Conservation (phyloP, 2,888 invertebrate species). For the Eudemis profundana region DNA sequence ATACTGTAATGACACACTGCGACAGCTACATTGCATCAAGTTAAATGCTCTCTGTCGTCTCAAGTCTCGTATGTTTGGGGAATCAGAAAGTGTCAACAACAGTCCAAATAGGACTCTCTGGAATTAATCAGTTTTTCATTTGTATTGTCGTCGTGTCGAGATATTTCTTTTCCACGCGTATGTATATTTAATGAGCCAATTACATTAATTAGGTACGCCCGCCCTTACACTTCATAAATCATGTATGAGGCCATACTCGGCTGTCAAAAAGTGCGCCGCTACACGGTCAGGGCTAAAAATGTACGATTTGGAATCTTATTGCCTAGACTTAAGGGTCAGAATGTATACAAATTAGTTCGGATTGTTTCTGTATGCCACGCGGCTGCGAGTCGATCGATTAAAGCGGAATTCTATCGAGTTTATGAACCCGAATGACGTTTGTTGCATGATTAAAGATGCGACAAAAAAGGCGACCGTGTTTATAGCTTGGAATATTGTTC, state of each 20-base stretch:
- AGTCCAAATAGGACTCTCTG: background rate
- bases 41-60: too few relatives aligned
- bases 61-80: too few relatives aligned
- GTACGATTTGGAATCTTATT: background rate
- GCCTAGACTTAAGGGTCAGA: background rate
- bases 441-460: too few relatives aligned
- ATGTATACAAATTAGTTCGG: background rate
- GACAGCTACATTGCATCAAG: too few relatives aligned
- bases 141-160: background rate
- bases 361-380: too few relatives aligned
- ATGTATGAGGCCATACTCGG: constrained; percentile 19
- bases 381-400: background rate
- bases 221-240: constrained; percentile 14
- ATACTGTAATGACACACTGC: too few relatives aligned
- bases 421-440: background rate
- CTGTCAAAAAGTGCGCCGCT: constrained; percentile 6
- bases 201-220: constrained; percentile 20
- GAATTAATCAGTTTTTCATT: background rate
- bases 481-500: too few relatives aligned
- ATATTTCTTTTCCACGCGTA: background rate
- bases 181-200: constrained; percentile 30
- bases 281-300: background rate
- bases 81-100: background rate
- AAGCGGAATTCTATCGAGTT: background rate
- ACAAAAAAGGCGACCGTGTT: background rate